Conservation (phyloP, 2,113 vertebrate genomes). For the Equus przewalskii region DNA sequence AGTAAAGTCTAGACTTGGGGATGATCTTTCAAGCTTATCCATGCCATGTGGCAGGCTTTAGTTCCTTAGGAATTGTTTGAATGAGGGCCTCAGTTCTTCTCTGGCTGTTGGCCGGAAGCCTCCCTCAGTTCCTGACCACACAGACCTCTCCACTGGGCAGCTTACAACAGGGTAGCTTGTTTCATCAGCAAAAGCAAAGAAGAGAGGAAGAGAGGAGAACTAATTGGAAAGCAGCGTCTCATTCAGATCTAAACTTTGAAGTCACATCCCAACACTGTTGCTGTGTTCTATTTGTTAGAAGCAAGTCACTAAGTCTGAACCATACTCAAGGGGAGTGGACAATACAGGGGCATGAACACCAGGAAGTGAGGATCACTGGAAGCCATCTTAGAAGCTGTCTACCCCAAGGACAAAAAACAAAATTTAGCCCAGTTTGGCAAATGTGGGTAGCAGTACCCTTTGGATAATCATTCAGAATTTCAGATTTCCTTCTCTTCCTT, state of each 20-base stretch:
- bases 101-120: neutral
- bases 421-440: neutral
- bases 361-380: neutral
- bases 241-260: neutral
- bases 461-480: neutral
- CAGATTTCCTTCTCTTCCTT: neutral
- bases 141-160: neutral
- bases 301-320: neutral
- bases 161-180: neutral
- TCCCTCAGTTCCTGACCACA: neutral
- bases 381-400: neutral
- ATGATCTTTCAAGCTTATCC: neutral
- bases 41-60: neutral
- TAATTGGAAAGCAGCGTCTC: neutral
- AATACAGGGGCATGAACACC: neutral
- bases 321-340: neutral
- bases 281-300: neutral
- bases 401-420: neutral
- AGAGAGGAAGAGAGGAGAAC: neutral
- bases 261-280: neutral
- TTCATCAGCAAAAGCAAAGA: neutral
- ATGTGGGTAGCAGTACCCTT: neutral
- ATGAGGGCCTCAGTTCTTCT: neutral
- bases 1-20: neutral
- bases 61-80: neutral